Evolutionary conservation across 1,140 invertebrate species (phyloP), one percentile per base, ranked within the genome.

Genomic region (Goniozus legneri): DNA sequence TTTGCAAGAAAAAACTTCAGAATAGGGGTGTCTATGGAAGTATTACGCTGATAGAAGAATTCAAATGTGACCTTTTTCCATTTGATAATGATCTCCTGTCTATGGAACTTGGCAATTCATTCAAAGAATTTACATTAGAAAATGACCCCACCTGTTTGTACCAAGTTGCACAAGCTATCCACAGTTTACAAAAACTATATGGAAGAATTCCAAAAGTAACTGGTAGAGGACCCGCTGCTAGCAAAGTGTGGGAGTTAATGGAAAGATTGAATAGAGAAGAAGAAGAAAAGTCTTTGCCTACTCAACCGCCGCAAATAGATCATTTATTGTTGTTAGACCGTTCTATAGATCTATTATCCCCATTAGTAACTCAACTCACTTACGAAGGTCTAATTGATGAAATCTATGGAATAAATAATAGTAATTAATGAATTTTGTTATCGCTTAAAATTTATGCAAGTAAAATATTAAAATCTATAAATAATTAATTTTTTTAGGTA

Each of bases 311-410:
- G 42, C 64, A 32, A 56, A 95, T 97, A 19, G 92, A 97, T 68
- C 89, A 91, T 69, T 77, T 99, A 7, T 76, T 98, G 14, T 51
- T 97, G 12, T 70, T 97, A 1, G 95, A 97, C 77, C 78, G 96
- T 22, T 85, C 84, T 39, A 82, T 97, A 12, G 97, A 99, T 79
- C 82, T 97, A 38, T 80, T 98, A 4, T 92, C 92, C 22, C 91
- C 95, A 3, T 75, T 99, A 50, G 84, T 92, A 1, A 97, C 92
- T 0, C 97, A 99, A 63, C 80, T 98, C 13, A 98, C 95, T 0
- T 99, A 98, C 68, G 95, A 98, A 77, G 97, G 95, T 13, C 77
- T 98, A 8, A 93, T 99, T 57, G 97, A 97, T 78, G 90, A 93
- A 77, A 82, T 91, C 53, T 94, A 87, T 76, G 82, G 82, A 21